Evolutionary conservation across 2,797 vertebrate genomes (phyloP), one percentile per base, ranked within the genome.

Genomic region (Xerus rutilus): DNA sequence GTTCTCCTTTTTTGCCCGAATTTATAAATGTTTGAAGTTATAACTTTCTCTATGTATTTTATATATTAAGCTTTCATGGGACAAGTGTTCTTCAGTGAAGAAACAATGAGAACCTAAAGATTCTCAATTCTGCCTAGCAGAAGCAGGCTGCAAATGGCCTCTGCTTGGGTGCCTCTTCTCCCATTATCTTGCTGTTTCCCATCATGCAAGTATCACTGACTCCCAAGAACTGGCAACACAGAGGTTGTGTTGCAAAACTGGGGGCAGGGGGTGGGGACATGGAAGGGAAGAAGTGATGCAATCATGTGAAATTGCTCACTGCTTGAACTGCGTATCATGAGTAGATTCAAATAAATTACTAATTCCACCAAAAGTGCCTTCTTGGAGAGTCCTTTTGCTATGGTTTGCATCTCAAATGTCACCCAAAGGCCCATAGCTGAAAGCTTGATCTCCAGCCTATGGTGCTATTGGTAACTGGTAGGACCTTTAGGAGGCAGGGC

Each of bases 231-330:
- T 21, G 21, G 18, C 1, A 7, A 47, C 47, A 49, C 2, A 28
- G 54, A 39, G 43, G 15, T 7, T 57, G 18, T 57, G 54, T 57
- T 30, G 4, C 17, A 65, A 64, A 70, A 11, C 65, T 59, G 83
- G 7, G 30, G 25, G 32, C 28, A 3, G 45, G 28, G 73, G n/a
- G 39, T 3, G 45, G 28, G 73, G 28, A 2, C 25, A 0, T 0
- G 28, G 32, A 1, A 0, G 25, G 76, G 39, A 72, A 23, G 59
- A 54, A 45, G 32, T 4, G 2, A 30, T 67, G 17, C 2, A 70
- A 43, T 30, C 7, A 1, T 7, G 12, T 23, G 45, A 25, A 5
- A 1, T 7, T 7, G 18, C 10, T 13, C 21, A 7, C 11, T 12
- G 10, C 74, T 76, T 45, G 18, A 73, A 70, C 39, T 85, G 65